Conservation (phyloP, 30 jellyfish, hydroid and myxozoan genomes). For the Rhopilema esculentum region DNA sequence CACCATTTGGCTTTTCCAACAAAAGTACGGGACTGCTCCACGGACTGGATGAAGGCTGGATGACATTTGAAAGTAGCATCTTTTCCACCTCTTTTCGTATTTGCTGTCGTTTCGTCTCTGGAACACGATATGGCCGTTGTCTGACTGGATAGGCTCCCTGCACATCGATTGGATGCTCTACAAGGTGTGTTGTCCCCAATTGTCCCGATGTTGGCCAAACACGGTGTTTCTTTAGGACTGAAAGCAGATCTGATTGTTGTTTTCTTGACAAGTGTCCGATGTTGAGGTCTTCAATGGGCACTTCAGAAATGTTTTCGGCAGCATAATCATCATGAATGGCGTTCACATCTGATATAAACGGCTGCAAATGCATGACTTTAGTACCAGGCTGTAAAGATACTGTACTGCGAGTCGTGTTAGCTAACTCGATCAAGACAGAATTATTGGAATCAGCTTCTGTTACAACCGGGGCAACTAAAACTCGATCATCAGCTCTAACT, state of each 20-base stretch:
- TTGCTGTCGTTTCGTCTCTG: slow-evolving; percentile 59
- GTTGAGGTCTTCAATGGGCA: slow-evolving; percentile 43
- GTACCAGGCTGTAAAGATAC: slow-evolving; percentile 75
- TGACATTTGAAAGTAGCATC: slow-evolving; percentile 61
- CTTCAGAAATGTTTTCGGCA: slow-evolving; percentile 42
- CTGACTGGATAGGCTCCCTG: slow-evolving; percentile 71
- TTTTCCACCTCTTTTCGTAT: slow-evolving; percentile 43
- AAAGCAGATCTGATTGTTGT: slow-evolving; percentile 60
- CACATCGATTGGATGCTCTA: slow-evolving; percentile 66
- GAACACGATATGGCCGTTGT: slow-evolving; percentile 65
- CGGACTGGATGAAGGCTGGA: slow-evolving; percentile 68
- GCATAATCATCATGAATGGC: slow-evolving; percentile 33
- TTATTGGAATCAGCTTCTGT: slow-evolving; percentile 67
- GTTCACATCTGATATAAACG: slow-evolving; percentile 43
- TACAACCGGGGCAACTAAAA: slow-evolving; percentile 71
- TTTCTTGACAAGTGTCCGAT: slow-evolving; percentile 30
- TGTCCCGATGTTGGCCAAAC: slow-evolving; percentile 49
- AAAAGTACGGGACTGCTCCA: slow-evolving; percentile 72
- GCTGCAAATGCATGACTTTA: slow-evolving; percentile 62
- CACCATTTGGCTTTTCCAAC: slow-evolving; percentile 62
- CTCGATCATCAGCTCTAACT: slow-evolving; percentile 67
- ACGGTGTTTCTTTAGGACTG: slow-evolving; percentile 43
- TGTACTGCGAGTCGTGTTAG: slow-evolving; percentile 64
- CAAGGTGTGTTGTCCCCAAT: slow-evolving; percentile 62
- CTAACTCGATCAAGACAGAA: slow-evolving; percentile 68